phyloP scores from a whole-genome alignment of 2,797 vertebrate genomes.

The Silurus lanzhouensis region DNA sequence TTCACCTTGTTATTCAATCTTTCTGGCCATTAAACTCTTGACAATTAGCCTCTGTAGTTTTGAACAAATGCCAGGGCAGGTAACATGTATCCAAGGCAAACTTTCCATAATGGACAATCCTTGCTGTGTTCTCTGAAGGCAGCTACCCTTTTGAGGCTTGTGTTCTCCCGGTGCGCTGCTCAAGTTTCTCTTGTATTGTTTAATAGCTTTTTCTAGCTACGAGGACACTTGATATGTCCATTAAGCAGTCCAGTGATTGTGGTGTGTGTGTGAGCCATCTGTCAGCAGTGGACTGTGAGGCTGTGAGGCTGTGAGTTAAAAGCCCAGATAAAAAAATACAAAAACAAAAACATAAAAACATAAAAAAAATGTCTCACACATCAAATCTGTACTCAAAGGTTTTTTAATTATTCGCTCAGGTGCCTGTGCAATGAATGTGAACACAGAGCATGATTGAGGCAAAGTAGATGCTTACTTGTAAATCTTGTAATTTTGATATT shows the following conservation, averaged over 20 bases:
- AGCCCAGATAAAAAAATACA: slow-evolving; percentile 20
- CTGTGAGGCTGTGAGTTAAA: slow-evolving; percentile 37
- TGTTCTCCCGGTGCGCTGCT: slow-evolving; percentile 42
- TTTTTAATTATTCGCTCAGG: slow-evolving; percentile 35
- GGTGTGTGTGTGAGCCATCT: slow-evolving; percentile 47
- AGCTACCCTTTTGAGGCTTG: slow-evolving; percentile 42
- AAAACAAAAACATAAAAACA: background rate
- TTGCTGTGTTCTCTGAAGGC: slow-evolving; percentile 34
- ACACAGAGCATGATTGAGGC: background rate
- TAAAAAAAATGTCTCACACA: slow-evolving; percentile 7
- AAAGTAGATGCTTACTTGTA: no score
- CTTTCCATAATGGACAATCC: slow-evolving; percentile 34
- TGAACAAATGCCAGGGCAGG: slow-evolving; percentile 1
- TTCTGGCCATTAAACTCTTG: slow-evolving; percentile 6
- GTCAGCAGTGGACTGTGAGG: slow-evolving; percentile 53
- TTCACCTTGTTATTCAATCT: slow-evolving; percentile 19
- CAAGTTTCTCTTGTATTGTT: slow-evolving; percentile 53
- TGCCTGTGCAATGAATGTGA: background rate
- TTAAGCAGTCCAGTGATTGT: slow-evolving; percentile 56
- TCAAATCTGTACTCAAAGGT: slow-evolving; percentile 10
- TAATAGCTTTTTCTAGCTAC: slow-evolving; percentile 56
- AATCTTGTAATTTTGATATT: background rate
- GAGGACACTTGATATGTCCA: slow-evolving; percentile 58
- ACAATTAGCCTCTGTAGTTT: slow-evolving; percentile 27
- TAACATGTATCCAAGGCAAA: slow-evolving; percentile 30